These are phyloP conservation scores for Chymomyza procnemis DNA, from an alignment of 2,888 invertebrate genomes.

Conservation along the genomic window DNA sequence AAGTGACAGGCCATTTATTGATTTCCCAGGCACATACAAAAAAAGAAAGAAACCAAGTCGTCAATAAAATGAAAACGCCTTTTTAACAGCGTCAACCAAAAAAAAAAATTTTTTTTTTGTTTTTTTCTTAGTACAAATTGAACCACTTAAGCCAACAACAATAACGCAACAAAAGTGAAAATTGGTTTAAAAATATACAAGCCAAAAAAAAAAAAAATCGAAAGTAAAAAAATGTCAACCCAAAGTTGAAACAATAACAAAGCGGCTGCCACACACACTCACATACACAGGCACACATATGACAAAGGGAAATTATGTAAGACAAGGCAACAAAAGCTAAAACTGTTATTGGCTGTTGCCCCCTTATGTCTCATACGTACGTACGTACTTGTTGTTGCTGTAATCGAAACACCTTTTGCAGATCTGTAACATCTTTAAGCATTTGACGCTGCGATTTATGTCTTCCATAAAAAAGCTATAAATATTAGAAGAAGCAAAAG, in stretches of 20 bases:
- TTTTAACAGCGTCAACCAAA: conserved; percentile 10
- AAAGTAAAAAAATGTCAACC: conserved; percentile 7
- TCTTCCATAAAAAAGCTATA: conserved; percentile 16
- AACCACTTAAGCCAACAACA: conserved; percentile 30
- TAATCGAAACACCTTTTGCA: not conserved
- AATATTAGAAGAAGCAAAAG: conserved; percentile 21
- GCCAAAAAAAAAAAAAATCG: conserved; percentile 26
- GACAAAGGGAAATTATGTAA: conserved; percentile 6
- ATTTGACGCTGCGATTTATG: conserved; percentile 19
- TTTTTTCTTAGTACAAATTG: conserved; percentile 24
- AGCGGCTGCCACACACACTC: not conserved
- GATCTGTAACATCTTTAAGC: not conserved
- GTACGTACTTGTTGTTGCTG: not conserved
- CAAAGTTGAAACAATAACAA: conserved; percentile 6
- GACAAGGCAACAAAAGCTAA: not conserved
- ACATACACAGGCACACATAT: not conserved
- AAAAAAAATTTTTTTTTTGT: no score
- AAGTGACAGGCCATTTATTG: conserved; percentile 42
- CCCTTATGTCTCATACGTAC: not conserved
- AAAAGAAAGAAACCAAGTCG: not conserved
- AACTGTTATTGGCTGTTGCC: not conserved
- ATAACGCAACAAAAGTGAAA: conserved; percentile 25
- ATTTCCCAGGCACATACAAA: conserved; percentile 39
- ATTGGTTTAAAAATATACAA: conserved; percentile 25
- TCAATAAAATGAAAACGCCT: conserved; percentile 11